Percentiles rank a stretch among this genome's conserved stretches.
phyloP scores from a whole-genome alignment of 1,140 invertebrate genomes.

The Zaprionus capensis region DNA sequence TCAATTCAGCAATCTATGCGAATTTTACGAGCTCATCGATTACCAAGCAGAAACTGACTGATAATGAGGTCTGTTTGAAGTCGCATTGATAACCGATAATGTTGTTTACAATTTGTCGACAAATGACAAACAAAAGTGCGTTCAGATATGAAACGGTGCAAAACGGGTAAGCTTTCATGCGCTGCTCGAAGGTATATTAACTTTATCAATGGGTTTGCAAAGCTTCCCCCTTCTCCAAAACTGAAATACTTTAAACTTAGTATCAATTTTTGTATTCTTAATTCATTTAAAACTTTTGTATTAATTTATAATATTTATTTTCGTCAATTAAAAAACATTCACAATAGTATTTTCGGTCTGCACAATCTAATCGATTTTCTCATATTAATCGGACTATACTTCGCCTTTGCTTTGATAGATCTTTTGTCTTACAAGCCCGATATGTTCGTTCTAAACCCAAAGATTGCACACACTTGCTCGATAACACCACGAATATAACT shows the following conservation, averaged over 20 bases:
- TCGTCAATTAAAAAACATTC: neutral
- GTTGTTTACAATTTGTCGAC: neutral
- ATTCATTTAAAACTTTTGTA: neutral
- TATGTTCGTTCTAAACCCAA: neutral
- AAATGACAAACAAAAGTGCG: neutral
- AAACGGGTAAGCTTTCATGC: neutral
- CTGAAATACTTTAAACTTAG: too few species aligned
- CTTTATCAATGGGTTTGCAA: neutral
- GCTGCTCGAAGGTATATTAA: neutral
- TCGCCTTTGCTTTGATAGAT: neutral
- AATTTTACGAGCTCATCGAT: slow-evolving; percentile 6
- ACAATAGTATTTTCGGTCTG: neutral
- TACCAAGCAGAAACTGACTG: neutral
- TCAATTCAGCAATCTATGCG: neutral
- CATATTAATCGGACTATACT: neutral
- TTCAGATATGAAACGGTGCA: neutral
- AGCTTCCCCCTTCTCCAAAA: neutral
- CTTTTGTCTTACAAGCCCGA: too few species aligned
- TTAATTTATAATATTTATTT: neutral
- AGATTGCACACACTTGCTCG: neutral
- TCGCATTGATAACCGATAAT: neutral
- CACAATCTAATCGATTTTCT: neutral
- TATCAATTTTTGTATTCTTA: neutral
- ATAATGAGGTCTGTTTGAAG: slow-evolving; percentile 5
- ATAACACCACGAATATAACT: neutral